A percentile compares a stretch with the other conserved stretches of the same genome.
Conservation (phyloP, 2,113 vertebrate genomes). For the Castor canadensis region DNA sequence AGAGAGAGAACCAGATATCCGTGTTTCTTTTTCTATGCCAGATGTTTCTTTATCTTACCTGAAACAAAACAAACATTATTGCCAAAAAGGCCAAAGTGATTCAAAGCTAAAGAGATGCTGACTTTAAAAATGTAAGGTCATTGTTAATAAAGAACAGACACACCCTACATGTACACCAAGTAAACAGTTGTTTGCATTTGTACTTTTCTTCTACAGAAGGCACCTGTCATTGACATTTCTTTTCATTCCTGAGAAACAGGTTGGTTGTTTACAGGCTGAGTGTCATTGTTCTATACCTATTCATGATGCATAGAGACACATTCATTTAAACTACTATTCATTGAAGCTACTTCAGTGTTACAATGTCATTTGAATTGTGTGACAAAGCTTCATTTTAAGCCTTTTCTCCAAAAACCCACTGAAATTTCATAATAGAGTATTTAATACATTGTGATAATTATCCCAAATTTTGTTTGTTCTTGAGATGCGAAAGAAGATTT, state of each 20-base stretch:
- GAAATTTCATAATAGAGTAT: not conserved
- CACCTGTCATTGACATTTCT: constrained; percentile 1
- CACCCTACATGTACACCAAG: not conserved
- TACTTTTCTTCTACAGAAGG: not conserved
- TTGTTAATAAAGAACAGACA: not conserved
- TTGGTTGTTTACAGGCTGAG: not conserved
- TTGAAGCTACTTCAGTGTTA: no score
- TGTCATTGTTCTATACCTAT: not conserved
- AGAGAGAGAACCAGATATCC: not conserved
- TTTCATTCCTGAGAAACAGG: constrained; percentile 19
- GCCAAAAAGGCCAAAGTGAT: not conserved
- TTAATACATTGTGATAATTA: constrained; percentile 22
- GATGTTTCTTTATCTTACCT: not conserved
- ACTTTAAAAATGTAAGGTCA: constrained; percentile 19
- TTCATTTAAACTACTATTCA: not conserved
- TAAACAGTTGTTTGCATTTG: constrained; percentile 22
- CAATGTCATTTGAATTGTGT: not conserved
- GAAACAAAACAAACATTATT: constrained; percentile 40
- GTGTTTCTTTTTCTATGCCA: constrained; percentile 3
- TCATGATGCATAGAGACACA: not conserved
- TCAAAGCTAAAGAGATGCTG: constrained; percentile 1
- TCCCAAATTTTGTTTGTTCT: not conserved
- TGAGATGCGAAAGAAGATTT: constrained; percentile 3
- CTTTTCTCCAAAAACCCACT: not conserved
- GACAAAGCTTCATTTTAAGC: not conserved